Evolutionary conservation across 2,113 vertebrate species (phyloP).

Genomic region (Sylvilagus bachmani): DNA sequence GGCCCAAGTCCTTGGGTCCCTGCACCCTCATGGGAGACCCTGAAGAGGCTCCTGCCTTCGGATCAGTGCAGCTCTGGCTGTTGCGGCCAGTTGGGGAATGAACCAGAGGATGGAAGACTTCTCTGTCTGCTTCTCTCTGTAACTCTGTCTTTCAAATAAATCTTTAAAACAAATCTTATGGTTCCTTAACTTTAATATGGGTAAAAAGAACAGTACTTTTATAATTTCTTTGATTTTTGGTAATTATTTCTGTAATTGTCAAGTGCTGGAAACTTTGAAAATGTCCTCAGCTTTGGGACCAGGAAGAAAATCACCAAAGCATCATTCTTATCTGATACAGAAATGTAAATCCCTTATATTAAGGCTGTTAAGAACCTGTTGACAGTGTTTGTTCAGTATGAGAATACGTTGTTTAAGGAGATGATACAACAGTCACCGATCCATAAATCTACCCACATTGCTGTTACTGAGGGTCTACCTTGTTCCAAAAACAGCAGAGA

Average conservation of each 20-base stretch:
- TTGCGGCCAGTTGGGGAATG: no score
- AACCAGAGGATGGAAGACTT: no score
- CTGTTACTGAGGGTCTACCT: neutral
- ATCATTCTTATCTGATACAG: neutral
- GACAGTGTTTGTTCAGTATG: neutral
- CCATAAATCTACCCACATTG: neutral
- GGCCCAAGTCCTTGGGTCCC: no score
- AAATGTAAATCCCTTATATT: neutral
- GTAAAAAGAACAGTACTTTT: neutral
- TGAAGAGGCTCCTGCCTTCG: no score
- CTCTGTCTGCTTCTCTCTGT: no score
- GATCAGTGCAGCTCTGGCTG: no score
- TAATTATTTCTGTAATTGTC: constrained; percentile 15
- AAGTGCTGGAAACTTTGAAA: neutral
- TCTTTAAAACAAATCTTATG: no score
- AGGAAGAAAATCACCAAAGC: neutral
- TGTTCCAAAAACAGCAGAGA: neutral
- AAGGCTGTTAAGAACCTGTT: neutral
- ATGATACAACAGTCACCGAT: neutral
- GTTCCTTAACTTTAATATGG: neutral
- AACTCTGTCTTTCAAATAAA: no score
- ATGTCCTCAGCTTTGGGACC: neutral
- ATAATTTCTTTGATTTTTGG: neutral
- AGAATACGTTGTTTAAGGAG: neutral
- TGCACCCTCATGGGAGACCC: no score